Evolutionary conservation across 1,140 invertebrate genomes (phyloP), one percentile per base, ranked within the genome.

Genomic region (Euborellia annulipes): DNA sequence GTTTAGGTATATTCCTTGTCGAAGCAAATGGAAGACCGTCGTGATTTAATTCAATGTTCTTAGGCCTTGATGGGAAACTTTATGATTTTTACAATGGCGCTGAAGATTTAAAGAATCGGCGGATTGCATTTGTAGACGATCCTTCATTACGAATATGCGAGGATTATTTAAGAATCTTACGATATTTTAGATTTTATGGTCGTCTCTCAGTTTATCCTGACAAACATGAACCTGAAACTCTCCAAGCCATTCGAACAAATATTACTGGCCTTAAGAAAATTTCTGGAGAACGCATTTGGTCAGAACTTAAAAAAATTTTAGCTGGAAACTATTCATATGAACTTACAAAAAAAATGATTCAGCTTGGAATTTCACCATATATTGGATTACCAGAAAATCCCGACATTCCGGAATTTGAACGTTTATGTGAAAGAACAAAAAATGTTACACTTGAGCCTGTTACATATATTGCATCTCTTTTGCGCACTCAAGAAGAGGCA

Each of bases 161-260:
- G n/a, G n/a, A n/a, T n/a, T n/a, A n/a, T n/a, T n/a, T n/a, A n/a
- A n/a, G n/a, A n/a, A n/a, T n/a, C n/a, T n/a, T n/a, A n/a, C n/a
- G n/a, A n/a, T n/a, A n/a, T n/a, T n/a, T n/a, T n/a, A 76, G 89
- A 45, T 98, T 98, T 71, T 97, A 87, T 72, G 93, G 92, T 3
- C 74, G 83, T 59, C 91, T 98, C 54, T 69, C 90, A 9, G 58
- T 69, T 21, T 54, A 68, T 42, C 65, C 77, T 14, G 63, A 85
- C 53, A 67, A 67, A 23, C 91, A 98, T 65, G 85, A 95, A 43
- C 58, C 71, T 42, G 53, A 64, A 21, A 92, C 80, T 9, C 62
- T 98, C 37, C 58, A 75, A 40, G 78, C 86, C 1, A 92, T 98
- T n/a, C n/a, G n/a, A n/a, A n/a, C n/a, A 4, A 95, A 97, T 72